Conservation (phyloP, 2,797 vertebrate genomes). For the Limosa lapponica region DNA sequence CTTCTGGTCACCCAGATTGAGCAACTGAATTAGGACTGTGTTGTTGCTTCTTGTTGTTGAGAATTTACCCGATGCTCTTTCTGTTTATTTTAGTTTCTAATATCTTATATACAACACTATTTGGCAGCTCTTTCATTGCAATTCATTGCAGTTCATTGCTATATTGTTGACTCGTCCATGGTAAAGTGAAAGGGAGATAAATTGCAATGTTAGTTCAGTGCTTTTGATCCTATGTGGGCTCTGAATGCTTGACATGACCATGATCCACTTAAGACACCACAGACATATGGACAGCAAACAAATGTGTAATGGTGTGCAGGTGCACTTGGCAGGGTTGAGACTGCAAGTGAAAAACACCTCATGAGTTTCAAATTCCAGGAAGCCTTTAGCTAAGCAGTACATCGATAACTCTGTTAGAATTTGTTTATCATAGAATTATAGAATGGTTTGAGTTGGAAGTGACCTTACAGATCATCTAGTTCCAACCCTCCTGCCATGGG, state of each 20-base stretch:
- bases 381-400: not conserved
- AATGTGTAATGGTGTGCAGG: not conserved
- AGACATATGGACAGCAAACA: not conserved
- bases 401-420: not conserved
- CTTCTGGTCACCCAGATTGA: not conserved
- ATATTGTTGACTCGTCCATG: not conserved
- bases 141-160: not conserved
- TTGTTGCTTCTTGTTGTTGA: not conserved
- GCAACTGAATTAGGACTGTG: not conserved
- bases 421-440: not conserved
- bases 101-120: not conserved
- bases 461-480: not conserved
- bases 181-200: not conserved
- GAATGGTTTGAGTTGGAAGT: not conserved
- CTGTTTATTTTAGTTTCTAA: not conserved
- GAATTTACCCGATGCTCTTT: not conserved
- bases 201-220: not conserved
- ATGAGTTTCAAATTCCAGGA: not conserved
- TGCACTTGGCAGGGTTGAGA: not conserved
- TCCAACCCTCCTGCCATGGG: not conserved
- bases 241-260: not conserved
- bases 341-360: not conserved
- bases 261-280: not conserved
- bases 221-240: not conserved
- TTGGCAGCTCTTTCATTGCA: not conserved